phyloP scores from a whole-genome alignment of 2,113 vertebrate species.

The Amazona vittata region DNA sequence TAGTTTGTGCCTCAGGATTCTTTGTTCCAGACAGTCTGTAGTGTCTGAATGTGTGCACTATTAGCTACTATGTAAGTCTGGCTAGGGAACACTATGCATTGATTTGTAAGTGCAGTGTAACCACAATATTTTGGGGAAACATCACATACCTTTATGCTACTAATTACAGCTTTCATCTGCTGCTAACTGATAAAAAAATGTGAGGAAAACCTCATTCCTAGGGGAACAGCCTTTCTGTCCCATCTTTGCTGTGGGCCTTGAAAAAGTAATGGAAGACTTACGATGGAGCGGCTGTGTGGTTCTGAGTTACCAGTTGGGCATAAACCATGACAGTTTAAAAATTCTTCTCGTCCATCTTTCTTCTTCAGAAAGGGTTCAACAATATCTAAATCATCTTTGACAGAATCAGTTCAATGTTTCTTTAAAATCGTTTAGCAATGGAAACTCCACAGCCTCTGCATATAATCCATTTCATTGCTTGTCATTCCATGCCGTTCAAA shows the following conservation, averaged over 20 bases:
- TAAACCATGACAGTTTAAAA: not conserved
- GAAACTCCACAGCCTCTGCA: not conserved
- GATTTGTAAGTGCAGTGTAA: not conserved
- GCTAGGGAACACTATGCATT: not conserved
- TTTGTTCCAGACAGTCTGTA: conserved; percentile 3
- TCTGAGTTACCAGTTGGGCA: not conserved
- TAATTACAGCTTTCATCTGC: conserved; percentile 2
- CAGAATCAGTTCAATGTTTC: conserved; percentile 56
- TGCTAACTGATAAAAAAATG: conserved; percentile 46
- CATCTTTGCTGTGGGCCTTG: not conserved
- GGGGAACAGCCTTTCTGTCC: not conserved
- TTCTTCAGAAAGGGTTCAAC: not conserved
- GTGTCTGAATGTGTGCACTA: not conserved
- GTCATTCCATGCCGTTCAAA: not conserved
- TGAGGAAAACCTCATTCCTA: not conserved
- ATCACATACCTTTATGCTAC: not conserved
- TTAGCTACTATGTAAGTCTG: not conserved
- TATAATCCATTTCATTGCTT: conserved; percentile 50
- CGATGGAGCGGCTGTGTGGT: not conserved
- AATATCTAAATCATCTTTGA: conserved; percentile 33
- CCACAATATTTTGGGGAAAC: not conserved
- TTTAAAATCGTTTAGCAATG: conserved; percentile 43
- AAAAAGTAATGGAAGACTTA: not conserved
- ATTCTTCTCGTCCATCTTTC: not conserved
- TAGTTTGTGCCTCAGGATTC: not conserved